Conservation (phyloP, 2,113 vertebrate genomes). For the Oreotrochilus melanogaster region DNA sequence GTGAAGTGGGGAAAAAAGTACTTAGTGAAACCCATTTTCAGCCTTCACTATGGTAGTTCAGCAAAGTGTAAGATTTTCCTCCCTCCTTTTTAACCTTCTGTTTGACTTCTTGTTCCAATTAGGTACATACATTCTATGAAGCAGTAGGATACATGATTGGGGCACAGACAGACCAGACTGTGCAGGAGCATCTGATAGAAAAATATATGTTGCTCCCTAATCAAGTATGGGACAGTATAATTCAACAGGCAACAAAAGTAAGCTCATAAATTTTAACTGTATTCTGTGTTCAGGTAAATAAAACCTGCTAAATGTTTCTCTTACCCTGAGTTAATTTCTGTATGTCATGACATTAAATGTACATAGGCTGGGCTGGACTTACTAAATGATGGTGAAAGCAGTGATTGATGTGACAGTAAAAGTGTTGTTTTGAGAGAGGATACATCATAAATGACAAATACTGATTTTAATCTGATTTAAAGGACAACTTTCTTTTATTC, state of each 20-base stretch:
- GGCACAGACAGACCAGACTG: conserved; percentile 96
- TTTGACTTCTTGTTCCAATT: neutral
- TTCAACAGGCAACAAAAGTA: conserved; percentile 99
- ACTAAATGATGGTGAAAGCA: neutral
- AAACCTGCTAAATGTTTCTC: neutral
- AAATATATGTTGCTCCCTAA: conserved; percentile 99
- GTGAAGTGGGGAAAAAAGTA: neutral
- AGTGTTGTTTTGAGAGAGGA: neutral
- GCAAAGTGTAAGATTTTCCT: neutral
- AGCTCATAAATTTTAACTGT: conserved; percentile 9
- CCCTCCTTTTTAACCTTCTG: neutral
- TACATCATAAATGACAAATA: neutral
- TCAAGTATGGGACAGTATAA: conserved; percentile 99
- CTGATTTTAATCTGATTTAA: neutral
- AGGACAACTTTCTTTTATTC: neutral
- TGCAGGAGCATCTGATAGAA: conserved; percentile 98
- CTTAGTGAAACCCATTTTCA: neutral
- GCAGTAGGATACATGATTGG: conserved; percentile 99
- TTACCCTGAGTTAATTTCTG: neutral
- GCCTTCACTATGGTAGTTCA: neutral
- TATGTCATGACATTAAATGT: fast-evolving
- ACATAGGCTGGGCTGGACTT: fast-evolving
- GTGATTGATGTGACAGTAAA: fast-evolving
- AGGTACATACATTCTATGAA: conserved; percentile 99
- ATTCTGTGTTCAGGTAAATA: neutral